Evolutionary conservation across 2,888 invertebrate genomes (phyloP).

Genomic region (Polia nebulosa): DNA sequence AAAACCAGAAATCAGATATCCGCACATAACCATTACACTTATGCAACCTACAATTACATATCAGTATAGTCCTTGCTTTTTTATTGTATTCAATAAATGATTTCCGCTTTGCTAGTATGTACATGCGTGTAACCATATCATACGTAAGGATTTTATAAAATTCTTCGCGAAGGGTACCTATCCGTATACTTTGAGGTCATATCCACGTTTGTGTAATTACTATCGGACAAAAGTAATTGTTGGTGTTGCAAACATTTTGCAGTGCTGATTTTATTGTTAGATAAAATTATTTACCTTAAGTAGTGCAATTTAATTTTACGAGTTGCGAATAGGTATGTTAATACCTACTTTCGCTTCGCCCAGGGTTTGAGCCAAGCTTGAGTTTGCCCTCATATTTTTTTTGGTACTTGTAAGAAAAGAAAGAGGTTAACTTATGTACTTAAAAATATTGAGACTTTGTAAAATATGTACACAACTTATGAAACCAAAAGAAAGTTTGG

Average conservation of each 20-base stretch:
- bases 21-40: neutral
- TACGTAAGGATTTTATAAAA: slow-evolving; percentile 40
- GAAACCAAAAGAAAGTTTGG: too few relatives aligned
- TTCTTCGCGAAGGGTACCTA: slow-evolving; percentile 43
- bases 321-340: neutral
- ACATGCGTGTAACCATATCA: slow-evolving; percentile 9
- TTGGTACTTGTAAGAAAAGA: neutral
- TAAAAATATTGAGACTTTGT: too few relatives aligned
- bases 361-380: neutral
- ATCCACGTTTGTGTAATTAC: slow-evolving; percentile 33
- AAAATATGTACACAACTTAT: too few relatives aligned
- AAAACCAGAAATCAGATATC: neutral
- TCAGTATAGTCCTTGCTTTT: slow-evolving; percentile 35
- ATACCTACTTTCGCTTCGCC: neutral
- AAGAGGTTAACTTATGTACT: too few relatives aligned
- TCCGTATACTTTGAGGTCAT: slow-evolving; percentile 44
- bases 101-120: slow-evolving; percentile 49
- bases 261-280: slow-evolving; percentile 27
- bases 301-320: neutral
- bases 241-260: slow-evolving; percentile 32
- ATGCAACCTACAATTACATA: slow-evolving; percentile 14
- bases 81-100: slow-evolving; percentile 36
- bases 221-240: slow-evolving; percentile 18
- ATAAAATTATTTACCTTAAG: slow-evolving; percentile 23
- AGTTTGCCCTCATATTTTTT: neutral